Conservation (phyloP, 2,113 vertebrate species). For the Sakesphorus luctuosus region DNA sequence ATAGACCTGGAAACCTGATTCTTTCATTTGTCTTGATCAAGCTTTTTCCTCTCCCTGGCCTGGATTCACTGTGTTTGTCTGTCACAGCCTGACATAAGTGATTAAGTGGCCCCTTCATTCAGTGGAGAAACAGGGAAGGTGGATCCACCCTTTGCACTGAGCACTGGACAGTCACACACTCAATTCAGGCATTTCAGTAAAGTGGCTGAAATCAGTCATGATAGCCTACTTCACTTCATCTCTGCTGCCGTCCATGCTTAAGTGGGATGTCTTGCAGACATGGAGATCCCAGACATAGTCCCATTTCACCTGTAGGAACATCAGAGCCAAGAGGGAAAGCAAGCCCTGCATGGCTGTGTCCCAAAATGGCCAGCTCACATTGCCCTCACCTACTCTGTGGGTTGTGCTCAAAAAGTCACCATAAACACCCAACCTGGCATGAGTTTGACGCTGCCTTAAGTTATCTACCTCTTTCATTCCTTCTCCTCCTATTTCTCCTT, state of each 20-base stretch:
- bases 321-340: not conserved
- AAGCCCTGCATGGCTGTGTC: not conserved
- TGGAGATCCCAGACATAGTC: fast-evolving
- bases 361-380: not conserved
- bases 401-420: not conserved
- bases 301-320: not conserved
- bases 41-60: not conserved
- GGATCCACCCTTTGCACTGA: not conserved
- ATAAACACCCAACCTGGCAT: not conserved
- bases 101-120: not conserved
- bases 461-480: not conserved
- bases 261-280: not conserved
- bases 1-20: not conserved
- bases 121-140: not conserved
- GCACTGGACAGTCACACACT: not conserved
- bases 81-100: not conserved
- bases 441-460: not conserved
- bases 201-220: not conserved
- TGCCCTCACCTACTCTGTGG: not conserved
- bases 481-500: not conserved
- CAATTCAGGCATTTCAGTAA: not conserved
- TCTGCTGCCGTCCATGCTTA: not conserved
- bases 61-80: not conserved
- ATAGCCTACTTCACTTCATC: not conserved
- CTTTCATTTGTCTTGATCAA: slow-evolving; percentile 45